Conservation (phyloP, 2,113 vertebrate genomes). For the Chelonoidis abingdonii region DNA sequence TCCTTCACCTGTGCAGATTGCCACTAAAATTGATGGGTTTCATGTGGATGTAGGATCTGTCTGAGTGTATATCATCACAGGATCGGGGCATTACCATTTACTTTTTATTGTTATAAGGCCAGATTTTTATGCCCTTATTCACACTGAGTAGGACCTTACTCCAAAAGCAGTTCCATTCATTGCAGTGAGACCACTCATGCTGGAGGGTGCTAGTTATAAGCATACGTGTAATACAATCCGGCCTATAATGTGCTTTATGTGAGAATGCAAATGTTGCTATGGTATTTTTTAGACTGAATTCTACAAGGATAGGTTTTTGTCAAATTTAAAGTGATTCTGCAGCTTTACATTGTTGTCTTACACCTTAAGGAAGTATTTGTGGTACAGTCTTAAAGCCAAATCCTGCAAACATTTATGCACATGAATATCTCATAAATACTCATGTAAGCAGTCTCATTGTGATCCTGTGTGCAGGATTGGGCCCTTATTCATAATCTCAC, state of each 20-base stretch:
- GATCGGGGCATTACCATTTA: rapidly evolving
- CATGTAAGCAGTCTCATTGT: background rate
- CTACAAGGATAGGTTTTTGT: background rate
- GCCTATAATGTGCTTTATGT: background rate
- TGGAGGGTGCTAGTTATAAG: background rate
- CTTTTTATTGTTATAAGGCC: background rate
- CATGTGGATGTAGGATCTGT: background rate
- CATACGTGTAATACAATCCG: background rate
- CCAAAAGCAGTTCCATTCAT: background rate
- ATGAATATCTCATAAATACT: background rate
- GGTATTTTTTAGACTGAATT: background rate
- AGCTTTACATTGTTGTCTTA: background rate
- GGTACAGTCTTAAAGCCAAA: background rate
- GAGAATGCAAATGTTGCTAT: background rate
- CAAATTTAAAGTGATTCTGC: background rate
- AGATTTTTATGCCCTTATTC: background rate
- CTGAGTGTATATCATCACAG: background rate
- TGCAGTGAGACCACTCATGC: background rate
- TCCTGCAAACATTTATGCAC: background rate
- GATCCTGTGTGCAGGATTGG: background rate
- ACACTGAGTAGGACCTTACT: background rate
- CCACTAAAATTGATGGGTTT: background rate
- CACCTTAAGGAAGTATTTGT: background rate
- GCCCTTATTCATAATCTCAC: background rate
- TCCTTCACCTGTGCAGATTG: background rate